These are phyloP conservation scores for Drosophila falleni DNA, from an alignment of 2,888 invertebrate genomes.

Conservation along the genomic window DNA sequence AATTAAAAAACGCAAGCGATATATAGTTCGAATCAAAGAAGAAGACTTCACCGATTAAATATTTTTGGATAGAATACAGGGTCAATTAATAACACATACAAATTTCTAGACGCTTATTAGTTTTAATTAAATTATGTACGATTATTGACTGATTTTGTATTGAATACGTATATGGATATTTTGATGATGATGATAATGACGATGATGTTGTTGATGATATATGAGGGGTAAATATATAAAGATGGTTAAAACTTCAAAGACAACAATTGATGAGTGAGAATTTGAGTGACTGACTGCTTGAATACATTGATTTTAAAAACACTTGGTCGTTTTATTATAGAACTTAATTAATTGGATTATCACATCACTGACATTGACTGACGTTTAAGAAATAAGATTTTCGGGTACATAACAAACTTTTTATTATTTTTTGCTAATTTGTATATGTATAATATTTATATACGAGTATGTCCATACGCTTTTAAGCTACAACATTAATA, in stretches of 20 bases:
- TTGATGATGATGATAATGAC: conserved; percentile 9
- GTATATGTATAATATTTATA: conserved; percentile 34
- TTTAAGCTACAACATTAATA: conserved; percentile 63
- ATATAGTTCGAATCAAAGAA: conserved; percentile 38
- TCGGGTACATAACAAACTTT: conserved; percentile 45
- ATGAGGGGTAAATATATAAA: conserved; percentile 53
- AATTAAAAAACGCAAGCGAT: conserved; percentile 30
- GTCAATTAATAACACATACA: conserved; percentile 14
- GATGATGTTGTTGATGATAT: conserved; percentile 33
- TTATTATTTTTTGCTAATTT: conserved; percentile 35
- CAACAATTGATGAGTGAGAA: conserved; percentile 78
- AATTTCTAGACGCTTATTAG: conserved; percentile 2
- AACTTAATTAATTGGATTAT: conserved; percentile 22
- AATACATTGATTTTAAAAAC: conserved; percentile 44
- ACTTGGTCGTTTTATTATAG: conserved; percentile 34
- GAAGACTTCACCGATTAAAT: conserved; percentile 60
- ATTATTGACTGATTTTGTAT: conserved; percentile 13
- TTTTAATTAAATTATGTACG: conserved; percentile 11
- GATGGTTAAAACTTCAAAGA: conserved; percentile 80
- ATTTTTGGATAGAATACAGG: conserved; percentile 18
- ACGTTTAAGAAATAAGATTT: conserved; percentile 40
- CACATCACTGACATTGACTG: conserved; percentile 26
- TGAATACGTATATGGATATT: conserved; percentile 6
- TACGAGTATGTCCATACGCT: conserved; percentile 43
- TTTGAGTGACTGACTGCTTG: conserved; percentile 70